Evolutionary conservation across 2,888 invertebrate species (phyloP).

Genomic region (Psococerastis gibbosa): DNA sequence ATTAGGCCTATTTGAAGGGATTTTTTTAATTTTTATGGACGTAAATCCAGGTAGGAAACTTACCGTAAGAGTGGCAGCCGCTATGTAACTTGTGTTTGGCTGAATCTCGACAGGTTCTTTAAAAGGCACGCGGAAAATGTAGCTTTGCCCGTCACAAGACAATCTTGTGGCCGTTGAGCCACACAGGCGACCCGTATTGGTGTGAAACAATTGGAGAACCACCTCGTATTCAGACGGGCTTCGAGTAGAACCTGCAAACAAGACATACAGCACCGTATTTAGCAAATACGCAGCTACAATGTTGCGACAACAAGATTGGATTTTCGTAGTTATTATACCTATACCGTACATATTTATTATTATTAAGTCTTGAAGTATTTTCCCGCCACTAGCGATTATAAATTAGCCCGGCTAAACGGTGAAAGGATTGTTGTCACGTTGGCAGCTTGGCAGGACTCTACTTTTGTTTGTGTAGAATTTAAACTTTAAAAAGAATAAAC

Average conservation of each 20-base stretch:
- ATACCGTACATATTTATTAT: too few relatives aligned
- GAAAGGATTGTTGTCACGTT: too few relatives aligned
- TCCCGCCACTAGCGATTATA: too few relatives aligned
- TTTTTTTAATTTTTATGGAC: neutral
- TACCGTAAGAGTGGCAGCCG: conserved; percentile 59
- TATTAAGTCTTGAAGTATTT: too few relatives aligned
- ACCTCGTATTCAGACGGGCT: conserved; percentile 60
- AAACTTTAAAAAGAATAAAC: too few relatives aligned
- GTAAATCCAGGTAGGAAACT: conserved; percentile 14
- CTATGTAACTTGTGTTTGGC: conserved; percentile 60
- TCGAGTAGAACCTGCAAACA: conserved; percentile 51
- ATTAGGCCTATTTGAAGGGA: conserved; percentile 1
- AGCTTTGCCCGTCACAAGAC: conserved; percentile 57
- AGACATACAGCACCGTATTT: too few relatives aligned
- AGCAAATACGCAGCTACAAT: too few relatives aligned
- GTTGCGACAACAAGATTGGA: too few relatives aligned
- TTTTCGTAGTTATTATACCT: too few relatives aligned
- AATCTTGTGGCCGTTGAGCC: conserved; percentile 58
- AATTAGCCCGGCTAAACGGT: too few relatives aligned
- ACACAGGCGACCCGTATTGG: conserved; percentile 48
- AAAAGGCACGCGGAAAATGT: conserved; percentile 62
- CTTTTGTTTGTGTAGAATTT: too few relatives aligned
- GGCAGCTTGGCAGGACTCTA: too few relatives aligned
- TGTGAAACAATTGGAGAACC: conserved; percentile 48
- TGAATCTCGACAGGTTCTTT: conserved; percentile 66